These are phyloP conservation scores for Gobius niger DNA, from an alignment of 2,113 vertebrate species.

Conservation along the genomic window DNA sequence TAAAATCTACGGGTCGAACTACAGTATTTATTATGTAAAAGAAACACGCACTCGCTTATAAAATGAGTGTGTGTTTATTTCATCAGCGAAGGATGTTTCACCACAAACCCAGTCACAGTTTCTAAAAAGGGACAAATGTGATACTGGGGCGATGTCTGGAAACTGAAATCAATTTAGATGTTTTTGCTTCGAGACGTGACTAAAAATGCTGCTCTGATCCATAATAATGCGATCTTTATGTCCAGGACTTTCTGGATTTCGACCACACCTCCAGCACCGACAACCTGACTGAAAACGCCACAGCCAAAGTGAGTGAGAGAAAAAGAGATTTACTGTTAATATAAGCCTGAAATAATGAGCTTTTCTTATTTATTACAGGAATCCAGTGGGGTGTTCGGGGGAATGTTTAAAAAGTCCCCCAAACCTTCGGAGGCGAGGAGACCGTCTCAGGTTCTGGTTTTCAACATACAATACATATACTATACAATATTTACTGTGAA, in stretches of 20 bases:
- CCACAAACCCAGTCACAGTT: not conserved
- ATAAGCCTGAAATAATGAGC: not conserved
- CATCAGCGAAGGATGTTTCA: too few species aligned
- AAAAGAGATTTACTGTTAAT: not conserved
- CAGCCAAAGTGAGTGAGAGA: conserved; percentile 40
- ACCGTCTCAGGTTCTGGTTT: conserved; percentile 31
- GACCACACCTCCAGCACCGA: conserved; percentile 16
- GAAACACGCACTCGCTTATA: too few species aligned
- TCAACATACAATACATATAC: not conserved
- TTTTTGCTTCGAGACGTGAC: not conserved
- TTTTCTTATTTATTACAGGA: conserved; percentile 18
- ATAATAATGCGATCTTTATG: not conserved
- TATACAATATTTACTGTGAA: not conserved
- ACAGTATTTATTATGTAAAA: too few species aligned
- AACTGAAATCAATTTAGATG: not conserved
- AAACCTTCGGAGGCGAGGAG: conserved; percentile 13
- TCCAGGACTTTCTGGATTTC: conserved; percentile 51
- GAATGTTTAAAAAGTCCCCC: conserved; percentile 40
- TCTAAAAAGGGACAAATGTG: not conserved
- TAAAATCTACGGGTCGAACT: not conserved
- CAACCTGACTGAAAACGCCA: conserved; percentile 21
- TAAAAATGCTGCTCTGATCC: not conserved
- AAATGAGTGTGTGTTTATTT: too few species aligned
- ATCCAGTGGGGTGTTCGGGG: conserved; percentile 35
- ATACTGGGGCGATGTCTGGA: not conserved